Percentiles rank a stretch among this genome's conserved stretches.
Evolutionary conservation across 2,797 vertebrate species (phyloP).

Genomic region (Lepus townsendii): DNA sequence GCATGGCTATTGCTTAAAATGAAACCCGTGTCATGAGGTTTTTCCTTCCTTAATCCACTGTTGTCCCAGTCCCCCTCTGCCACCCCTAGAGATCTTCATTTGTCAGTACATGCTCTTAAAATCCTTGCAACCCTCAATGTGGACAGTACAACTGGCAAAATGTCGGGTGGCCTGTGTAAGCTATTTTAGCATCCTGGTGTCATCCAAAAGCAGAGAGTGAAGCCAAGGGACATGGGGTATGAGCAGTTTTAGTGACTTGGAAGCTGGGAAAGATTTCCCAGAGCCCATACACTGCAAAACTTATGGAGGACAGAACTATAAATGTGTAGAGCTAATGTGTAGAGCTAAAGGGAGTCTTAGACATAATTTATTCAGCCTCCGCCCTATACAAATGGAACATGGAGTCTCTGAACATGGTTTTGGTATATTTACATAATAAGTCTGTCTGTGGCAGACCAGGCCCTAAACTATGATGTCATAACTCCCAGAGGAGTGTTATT

Average conservation of each 20-base stretch:
- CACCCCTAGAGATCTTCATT: constrained; percentile 78
- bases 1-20: constrained; percentile 81
- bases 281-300: neutral
- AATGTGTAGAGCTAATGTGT: neutral
- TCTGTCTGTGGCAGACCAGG: neutral
- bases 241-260: neutral
- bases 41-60: constrained; percentile 71
- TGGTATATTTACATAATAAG: neutral
- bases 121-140: constrained; percentile 75
- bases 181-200: constrained; percentile 10
- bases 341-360: neutral
- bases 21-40: constrained; percentile 72
- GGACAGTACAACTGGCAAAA: constrained; percentile 68
- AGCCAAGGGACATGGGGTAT: neutral
- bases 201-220: neutral
- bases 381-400: neutral
- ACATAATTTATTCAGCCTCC: neutral
- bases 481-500: neutral
- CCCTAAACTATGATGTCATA: neutral
- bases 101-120: constrained; percentile 82
- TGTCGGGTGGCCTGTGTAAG: neutral
- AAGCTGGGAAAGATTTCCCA: constrained; percentile 3
- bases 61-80: constrained; percentile 25
- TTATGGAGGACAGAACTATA: neutral
- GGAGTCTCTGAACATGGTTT: neutral